Evolutionary conservation across 2,888 invertebrate species (phyloP), one percentile per base, ranked within the genome.

Genomic region (Athalia cordata): DNA sequence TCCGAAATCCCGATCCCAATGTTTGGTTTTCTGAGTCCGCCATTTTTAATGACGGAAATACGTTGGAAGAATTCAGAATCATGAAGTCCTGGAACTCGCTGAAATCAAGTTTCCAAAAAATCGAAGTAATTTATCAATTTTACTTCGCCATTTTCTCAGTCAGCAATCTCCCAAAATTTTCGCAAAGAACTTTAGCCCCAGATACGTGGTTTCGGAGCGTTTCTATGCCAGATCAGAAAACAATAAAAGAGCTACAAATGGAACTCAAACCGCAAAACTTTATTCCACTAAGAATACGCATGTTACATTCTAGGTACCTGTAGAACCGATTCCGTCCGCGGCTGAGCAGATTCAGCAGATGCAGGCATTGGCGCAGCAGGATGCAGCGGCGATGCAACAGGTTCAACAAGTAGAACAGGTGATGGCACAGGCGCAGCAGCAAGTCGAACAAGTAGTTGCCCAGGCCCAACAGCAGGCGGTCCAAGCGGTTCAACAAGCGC

Each of bases 381-480:
- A 89, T 62, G 87, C 86, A 5, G 89, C 84, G 3, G 84, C 84
- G 5, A 89, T 90, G 82, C 90, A 89, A 76, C 87, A 87, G 78
- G 88, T 83, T 8, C 87, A 87, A 49, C 87, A 89, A 77, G 89
- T 90, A 4, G 90, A 90, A 50, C 90, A 90, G 43, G 90, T 89
- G 0, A 89, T 90, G 0, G 90, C 89, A 1, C 89, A 89, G 8
- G 90, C 88, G 3, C 89, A 89, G 70, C 89, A 90, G 55, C 89
- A 90, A 75, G 90, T 90, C 0, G 89, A 90, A 50, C 89, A 90
- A 80, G 89, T 89, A 0, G 90, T 90, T 0, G 89, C 89, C 0
- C 90, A 90, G 52, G 90, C 87, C 4, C 89, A 90, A 11, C 89
- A 90, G 66, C 90, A 90, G 72, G 90, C 90, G 0, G 89, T 88